Base-by-base conservation (phyloP, 1,140 invertebrate species). In the Lepidurus arcticus region DNA sequence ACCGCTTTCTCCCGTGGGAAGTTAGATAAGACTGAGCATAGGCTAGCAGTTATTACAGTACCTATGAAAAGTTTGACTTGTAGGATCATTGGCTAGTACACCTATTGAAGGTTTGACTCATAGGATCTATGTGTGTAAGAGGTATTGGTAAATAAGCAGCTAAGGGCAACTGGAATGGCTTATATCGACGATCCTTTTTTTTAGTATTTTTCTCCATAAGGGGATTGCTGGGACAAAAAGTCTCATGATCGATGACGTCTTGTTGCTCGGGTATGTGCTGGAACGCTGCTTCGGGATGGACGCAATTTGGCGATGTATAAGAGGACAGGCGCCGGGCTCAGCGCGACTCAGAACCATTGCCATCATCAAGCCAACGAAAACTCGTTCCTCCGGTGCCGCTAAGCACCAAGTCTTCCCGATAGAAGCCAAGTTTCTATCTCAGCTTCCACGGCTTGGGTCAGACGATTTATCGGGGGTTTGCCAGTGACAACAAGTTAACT, bases 271-370 rank as follows among this genome's bases (percentile, higher is more conserved):
- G 53, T 16, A 65, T 65, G 53, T 65, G 53, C 53, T 21, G 53
- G 53, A 65, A 65, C 53, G 53, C 53, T 65, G 53, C 53, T 65
- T n/a, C 53, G n/a, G 16, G 53, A 65, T 65, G 53, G 53, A 65
- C 53, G 53, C 53, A 65, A 65, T 65, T 21, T 21, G 53, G 53
- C 53, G 21, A 4, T 65, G 53, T 65, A 65, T 65, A 65, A 65
- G 53, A 65, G 21, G 53, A 65, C 16, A 7, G 53, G 16, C 21
- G 16, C 53, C 3, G 8, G 53, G 53, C 53, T 65, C 21, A 13
- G 53, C 21, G 53, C 16, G 53, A 65, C 53, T 65, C 53, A 65
- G 53, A 65, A 65, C 53, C 53, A 65, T 65, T 65, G 16, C 16
- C 53, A 65, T 65, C 53, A 65, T 21, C 53, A 9, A 65, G 53